Evolutionary conservation across 2,113 vertebrate genomes (phyloP).

Genomic region (Calypte anna): DNA sequence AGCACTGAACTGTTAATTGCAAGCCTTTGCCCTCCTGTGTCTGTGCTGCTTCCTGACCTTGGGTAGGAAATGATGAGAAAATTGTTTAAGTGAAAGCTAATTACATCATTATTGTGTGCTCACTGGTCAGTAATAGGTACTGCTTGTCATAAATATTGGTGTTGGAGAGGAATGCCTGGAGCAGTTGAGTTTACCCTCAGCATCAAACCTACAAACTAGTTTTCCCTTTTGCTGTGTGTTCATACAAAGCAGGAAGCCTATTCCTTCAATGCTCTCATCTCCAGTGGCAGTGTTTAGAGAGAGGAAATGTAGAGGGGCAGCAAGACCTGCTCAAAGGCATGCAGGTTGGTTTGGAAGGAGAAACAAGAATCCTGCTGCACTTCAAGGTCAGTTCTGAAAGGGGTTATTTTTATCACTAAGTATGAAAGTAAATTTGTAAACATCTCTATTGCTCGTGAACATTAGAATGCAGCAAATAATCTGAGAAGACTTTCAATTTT

Average conservation of each 20-base stretch:
- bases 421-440: conserved; percentile 39
- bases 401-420: conserved; percentile 52
- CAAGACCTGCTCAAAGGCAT: not conserved
- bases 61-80: not conserved
- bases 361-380: not conserved
- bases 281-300: not conserved
- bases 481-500: not conserved
- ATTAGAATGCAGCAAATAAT: conserved; percentile 29
- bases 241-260: not conserved
- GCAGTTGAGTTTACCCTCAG: not conserved
- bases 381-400: not conserved
- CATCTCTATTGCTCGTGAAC: conserved; percentile 56
- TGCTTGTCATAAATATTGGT: not conserved
- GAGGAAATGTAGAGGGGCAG: not conserved
- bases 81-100: conserved; percentile 52
- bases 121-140: not conserved
- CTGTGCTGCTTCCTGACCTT: conserved; percentile 34
- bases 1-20: not conserved
- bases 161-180: not conserved
- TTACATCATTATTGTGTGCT: not conserved
- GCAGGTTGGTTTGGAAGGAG: not conserved
- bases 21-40: not conserved
- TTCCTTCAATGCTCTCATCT: not conserved
- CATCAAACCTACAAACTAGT: not conserved
- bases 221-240: not conserved